A percentile compares a stretch with the other conserved stretches of the same genome.
phyloP scores from a whole-genome alignment of 2,888 invertebrate genomes.

The Helicoverpa assulta region DNA sequence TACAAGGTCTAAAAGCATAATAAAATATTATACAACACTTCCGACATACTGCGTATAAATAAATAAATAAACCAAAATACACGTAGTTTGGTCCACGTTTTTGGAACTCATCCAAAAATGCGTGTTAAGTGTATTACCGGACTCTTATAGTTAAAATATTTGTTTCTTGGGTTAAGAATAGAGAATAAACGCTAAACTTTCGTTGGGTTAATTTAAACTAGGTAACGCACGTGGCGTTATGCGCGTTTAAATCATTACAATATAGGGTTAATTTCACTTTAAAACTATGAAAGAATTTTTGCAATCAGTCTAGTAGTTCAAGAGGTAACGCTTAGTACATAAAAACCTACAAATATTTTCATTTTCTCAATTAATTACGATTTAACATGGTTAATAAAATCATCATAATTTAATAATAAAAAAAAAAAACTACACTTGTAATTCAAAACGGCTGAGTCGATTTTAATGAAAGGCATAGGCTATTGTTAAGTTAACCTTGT shows the following conservation, averaged over 20 bases:
- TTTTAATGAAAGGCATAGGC: no score
- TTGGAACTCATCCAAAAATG: slow-evolving; percentile 57
- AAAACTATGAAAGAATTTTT: background rate
- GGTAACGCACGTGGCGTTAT: background rate
- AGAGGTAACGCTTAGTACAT: background rate
- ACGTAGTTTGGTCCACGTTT: slow-evolving; percentile 47
- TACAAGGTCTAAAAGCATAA: background rate
- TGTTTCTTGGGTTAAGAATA: background rate
- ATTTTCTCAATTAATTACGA: no score
- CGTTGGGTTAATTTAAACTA: background rate
- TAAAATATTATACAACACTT: slow-evolving; percentile 29
- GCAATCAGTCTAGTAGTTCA: background rate
- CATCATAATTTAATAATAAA: no score
- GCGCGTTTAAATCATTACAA: background rate
- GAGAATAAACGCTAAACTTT: background rate
- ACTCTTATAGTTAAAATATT: slow-evolving; percentile 1
- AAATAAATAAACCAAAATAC: slow-evolving; percentile 51
- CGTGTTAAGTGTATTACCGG: background rate
- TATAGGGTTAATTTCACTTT: background rate
- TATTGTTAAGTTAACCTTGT: no score
- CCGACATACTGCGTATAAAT: slow-evolving; percentile 46
- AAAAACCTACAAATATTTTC: background rate
- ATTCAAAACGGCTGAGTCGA: no score
- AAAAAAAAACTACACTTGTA: no score
- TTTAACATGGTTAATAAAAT: no score